Evolutionary conservation across 2,888 invertebrate genomes (phyloP).

Genomic region (Seladonia tumulorum): DNA sequence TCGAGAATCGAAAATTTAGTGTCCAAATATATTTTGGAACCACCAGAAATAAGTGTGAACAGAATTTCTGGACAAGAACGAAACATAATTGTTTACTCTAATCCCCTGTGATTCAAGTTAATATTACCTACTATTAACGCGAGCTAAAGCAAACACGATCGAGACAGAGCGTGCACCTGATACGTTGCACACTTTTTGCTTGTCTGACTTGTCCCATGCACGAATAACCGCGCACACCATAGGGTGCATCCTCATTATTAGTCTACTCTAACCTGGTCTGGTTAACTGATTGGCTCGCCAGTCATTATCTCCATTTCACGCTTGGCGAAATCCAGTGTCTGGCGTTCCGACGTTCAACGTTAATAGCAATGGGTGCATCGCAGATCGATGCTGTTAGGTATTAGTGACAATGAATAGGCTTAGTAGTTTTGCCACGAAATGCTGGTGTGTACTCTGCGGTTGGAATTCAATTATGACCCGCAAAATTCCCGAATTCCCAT

Average conservation of each 20-base stretch:
- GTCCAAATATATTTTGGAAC: no score
- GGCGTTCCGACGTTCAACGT: slow-evolving; percentile 68
- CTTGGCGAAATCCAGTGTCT: slow-evolving; percentile 76
- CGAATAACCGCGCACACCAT: slow-evolving; percentile 54
- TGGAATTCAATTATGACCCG: slow-evolving; percentile 36
- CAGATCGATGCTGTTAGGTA: slow-evolving; percentile 69
- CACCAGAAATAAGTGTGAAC: no score
- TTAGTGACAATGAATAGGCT: slow-evolving; percentile 49
- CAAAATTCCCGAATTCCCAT: slow-evolving; percentile 11
- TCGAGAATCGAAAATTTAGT: no score
- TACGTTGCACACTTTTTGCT: slow-evolving; percentile 32
- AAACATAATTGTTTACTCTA: no score
- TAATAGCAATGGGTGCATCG: slow-evolving; percentile 62
- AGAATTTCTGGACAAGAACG: no score
- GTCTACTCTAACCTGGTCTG: slow-evolving; percentile 76
- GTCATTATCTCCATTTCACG: slow-evolving; percentile 83
- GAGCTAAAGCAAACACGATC: neutral
- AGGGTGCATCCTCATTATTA: slow-evolving; percentile 80
- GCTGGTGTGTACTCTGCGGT: slow-evolving; percentile 18
- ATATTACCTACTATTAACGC: no score
- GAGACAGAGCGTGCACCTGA: neutral
- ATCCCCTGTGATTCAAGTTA: no score
- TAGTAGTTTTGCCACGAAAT: slow-evolving; percentile 46
- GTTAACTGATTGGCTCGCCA: slow-evolving; percentile 81
- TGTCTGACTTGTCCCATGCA: slow-evolving; percentile 22